Evolutionary conservation across 30 jellyfish, hydroid and myxozoan genomes (phyloP), one percentile per base, ranked within the genome.

Genomic region (Hydra vulgaris): DNA sequence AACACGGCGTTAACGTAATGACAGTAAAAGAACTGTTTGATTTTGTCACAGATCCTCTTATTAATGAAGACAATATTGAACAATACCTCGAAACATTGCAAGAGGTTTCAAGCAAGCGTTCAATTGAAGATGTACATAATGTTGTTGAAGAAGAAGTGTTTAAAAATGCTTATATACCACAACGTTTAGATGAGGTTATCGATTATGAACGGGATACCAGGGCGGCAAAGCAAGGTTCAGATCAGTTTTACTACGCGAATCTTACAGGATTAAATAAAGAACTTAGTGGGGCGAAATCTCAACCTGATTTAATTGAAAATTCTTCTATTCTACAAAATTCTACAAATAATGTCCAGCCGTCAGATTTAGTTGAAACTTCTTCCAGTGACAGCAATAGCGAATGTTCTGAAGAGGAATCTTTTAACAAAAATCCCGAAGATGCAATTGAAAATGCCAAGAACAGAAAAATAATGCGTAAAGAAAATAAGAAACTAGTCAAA

Each of bases 11-110:
- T 17, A 70, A 85, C 55, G 85, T 90, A 54, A 84, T 89, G 97
- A 88, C 99, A 3, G 94, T 89, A 55, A 94, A 89, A 76, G 96
- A 86, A 74, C 82, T 94, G 18, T 94, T 94, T 79, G 95, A 88
- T 53, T 94, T 94, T 85, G 92, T 89, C 23, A 94, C 99, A 0
- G 99, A 94, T 79, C 96, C 95, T 18, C 81, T 95, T 15, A 82
- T 94, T 27, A 85, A 72, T 21, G 94, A 85, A 24, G 96, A 77
- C 7, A 87, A 88, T 55, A 82, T 84, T 26, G 96, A 88, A 20
- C 89, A 81, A 21, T 88, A 88, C 68, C 81, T 94, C 19, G 96
- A 85, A 26, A 61, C 82, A 18, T 72, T 83, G 67, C 97, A 94
- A 71, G 85, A 85, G 82, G 53, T 71, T 20, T 94, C 96, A 0